Conservation (phyloP, 2,888 invertebrate species). For the Plagodis pulveraria region DNA sequence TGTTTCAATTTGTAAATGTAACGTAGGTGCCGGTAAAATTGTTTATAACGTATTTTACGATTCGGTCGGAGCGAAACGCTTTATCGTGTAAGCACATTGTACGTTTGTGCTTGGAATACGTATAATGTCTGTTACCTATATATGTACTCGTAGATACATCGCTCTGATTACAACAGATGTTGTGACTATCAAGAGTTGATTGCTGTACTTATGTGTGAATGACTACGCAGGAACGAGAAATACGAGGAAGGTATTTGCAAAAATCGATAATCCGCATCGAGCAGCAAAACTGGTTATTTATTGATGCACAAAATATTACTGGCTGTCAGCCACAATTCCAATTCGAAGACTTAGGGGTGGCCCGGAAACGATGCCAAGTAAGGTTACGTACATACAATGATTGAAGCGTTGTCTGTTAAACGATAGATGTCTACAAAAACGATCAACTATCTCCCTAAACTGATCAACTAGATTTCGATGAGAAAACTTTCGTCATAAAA, state of each 20-base stretch:
- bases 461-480: conserved; percentile 3
- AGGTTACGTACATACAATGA: conserved; percentile 58
- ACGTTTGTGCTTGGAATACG: conserved; percentile 37
- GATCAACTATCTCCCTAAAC: not conserved
- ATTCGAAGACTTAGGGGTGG: conserved; percentile 56
- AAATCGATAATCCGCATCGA: conserved; percentile 51
- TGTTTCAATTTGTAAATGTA: conserved; percentile 7
- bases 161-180: conserved; percentile 44
- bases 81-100: conserved; percentile 37
- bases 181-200: conserved; percentile 33
- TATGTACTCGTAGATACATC: conserved; percentile 23
- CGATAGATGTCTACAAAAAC: conserved; percentile 48
- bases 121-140: conserved; percentile 33
- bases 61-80: conserved; percentile 37
- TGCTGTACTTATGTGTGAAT: conserved; percentile 23
- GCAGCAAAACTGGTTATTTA: conserved; percentile 41
- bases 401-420: conserved; percentile 67
- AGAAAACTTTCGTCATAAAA: too few species aligned
- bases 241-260: conserved; percentile 11
- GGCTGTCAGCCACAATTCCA: conserved; percentile 65
- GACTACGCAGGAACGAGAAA: conserved; percentile 17
- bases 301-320: conserved; percentile 64
- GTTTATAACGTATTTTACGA: conserved; percentile 34
- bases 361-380: conserved; percentile 71
- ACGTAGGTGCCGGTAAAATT: conserved; percentile 12